Conservation (phyloP, 2,113 vertebrate species). For the Gila orcuttii region DNA sequence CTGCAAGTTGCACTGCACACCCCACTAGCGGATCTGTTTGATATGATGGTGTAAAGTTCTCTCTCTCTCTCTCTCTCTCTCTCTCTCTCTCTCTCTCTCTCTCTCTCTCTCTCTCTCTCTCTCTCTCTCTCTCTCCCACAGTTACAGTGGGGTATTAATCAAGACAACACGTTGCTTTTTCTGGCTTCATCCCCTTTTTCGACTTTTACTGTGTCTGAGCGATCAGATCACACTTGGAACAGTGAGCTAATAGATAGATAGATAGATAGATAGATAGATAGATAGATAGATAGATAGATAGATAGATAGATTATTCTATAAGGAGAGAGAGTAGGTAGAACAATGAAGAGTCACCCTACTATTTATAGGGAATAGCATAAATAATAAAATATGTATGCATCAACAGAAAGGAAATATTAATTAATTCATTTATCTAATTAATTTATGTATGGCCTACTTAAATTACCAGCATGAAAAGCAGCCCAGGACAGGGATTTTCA, state of each 20-base stretch:
- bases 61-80: constrained; percentile 40
- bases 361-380: not conserved
- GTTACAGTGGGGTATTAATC: constrained; percentile 61
- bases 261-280: not conserved
- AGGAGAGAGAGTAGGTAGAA: not conserved
- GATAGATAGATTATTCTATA: not conserved
- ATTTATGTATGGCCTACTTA: constrained; percentile 13
- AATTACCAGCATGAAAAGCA: not conserved
- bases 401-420: not conserved
- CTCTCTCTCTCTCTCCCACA: not conserved
- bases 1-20: constrained; percentile 27
- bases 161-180: constrained; percentile 47
- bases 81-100: constrained; percentile 44
- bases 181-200: constrained; percentile 30
- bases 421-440: not conserved
- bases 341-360: not conserved
- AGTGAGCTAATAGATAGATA: not conserved
- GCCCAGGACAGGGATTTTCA: not conserved
- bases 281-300: not conserved
- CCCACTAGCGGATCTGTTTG: constrained; percentile 49
- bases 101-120: constrained; percentile 21
- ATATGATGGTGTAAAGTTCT: constrained; percentile 34
- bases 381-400: not conserved
- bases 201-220: not conserved
- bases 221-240: not conserved